phyloP scores from a whole-genome alignment of 2,888 invertebrate species.

The Amblyjoppa proteus region DNA sequence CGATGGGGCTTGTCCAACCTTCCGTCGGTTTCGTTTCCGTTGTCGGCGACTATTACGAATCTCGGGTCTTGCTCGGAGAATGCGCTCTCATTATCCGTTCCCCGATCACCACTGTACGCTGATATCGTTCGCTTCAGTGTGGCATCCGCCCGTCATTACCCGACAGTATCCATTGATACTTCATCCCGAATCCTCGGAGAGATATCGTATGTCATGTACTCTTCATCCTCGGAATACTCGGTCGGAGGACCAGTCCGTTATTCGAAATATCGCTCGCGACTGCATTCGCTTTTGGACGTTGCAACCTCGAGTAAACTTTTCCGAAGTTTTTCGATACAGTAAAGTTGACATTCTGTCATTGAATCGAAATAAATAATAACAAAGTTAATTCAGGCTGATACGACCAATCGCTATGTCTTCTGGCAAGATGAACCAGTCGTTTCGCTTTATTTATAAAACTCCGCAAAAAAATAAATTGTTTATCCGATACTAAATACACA shows the following conservation, averaged over 20 bases:
- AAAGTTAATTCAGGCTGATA: too few species aligned
- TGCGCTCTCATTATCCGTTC: conserved; percentile 58
- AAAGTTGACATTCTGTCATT: not conserved
- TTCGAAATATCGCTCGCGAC: not conserved
- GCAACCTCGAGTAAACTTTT: not conserved
- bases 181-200: not conserved
- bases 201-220: conserved; percentile 15
- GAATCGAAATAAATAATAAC: too few species aligned
- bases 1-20: not conserved
- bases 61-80: conserved; percentile 18
- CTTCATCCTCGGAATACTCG: not conserved
- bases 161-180: not conserved
- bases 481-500: too few species aligned
- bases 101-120: conserved; percentile 43
- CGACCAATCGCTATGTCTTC: too few species aligned
- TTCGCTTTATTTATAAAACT: too few species aligned
- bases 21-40: conserved; percentile 26
- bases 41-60: conserved; percentile 36
- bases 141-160: conserved; percentile 49
- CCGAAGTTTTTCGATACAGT: not conserved
- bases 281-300: not conserved
- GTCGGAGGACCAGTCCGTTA: not conserved
- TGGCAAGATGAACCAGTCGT: too few species aligned
- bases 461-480: too few species aligned
- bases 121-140: conserved; percentile 27